A percentile compares a stretch with the other conserved stretches of the same genome.
phyloP scores from a whole-genome alignment of 2,888 invertebrate genomes.

The Lycophotia porphyrea region DNA sequence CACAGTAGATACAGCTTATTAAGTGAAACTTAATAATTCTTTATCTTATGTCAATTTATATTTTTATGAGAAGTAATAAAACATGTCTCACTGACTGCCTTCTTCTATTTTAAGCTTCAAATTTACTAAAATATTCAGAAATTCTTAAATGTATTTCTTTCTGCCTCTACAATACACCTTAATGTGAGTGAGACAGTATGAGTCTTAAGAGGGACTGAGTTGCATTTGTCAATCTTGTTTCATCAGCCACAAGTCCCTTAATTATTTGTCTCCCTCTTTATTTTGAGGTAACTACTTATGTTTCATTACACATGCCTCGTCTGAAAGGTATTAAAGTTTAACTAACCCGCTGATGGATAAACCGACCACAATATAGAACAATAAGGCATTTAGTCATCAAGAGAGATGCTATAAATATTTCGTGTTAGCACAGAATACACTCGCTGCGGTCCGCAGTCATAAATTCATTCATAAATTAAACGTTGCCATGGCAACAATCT shows the following conservation, averaged over 20 bases:
- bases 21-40: not conserved
- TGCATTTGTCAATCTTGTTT: not conserved
- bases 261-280: not conserved
- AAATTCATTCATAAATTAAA: constrained; percentile 65
- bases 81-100: not conserved
- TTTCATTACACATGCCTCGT: not conserved
- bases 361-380: constrained; percentile 42
- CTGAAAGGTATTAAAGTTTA: constrained; percentile 19
- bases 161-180: not conserved
- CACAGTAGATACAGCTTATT: not conserved
- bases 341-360: constrained; percentile 21
- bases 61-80: not conserved
- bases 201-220: not conserved
- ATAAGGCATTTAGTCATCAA: constrained; percentile 33
- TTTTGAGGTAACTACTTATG: constrained; percentile 5
- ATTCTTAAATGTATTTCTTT: constrained; percentile 6
- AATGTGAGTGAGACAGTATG: not conserved
- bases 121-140: not conserved
- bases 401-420: constrained; percentile 57
- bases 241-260: not conserved
- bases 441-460: constrained; percentile 46
- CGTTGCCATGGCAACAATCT: constrained; percentile 59
- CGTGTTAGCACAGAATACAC: constrained; percentile 40
- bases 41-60: not conserved
- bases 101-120: not conserved